Evolutionary conservation across 2,797 vertebrate species (phyloP).

Genomic region (Rhinichthys osculus): DNA sequence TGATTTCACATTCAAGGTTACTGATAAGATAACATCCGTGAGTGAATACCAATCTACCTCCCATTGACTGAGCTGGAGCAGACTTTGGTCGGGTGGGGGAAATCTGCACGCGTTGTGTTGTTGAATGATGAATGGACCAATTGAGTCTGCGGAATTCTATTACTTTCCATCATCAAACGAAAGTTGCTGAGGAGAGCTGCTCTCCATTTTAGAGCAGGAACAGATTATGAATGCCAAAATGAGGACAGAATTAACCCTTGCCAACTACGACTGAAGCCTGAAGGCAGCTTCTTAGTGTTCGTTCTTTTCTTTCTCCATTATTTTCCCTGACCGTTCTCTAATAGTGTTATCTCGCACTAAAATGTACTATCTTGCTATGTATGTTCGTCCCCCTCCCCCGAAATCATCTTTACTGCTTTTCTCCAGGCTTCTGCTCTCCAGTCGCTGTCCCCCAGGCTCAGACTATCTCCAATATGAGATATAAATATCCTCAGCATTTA

Average conservation of each 20-base stretch:
- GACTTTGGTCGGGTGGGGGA: constrained; percentile 23
- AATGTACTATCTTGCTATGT: constrained; percentile 3
- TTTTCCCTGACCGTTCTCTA: constrained; percentile 11
- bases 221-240: constrained; percentile 44
- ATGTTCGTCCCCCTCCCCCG: not conserved
- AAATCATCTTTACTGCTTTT: not conserved
- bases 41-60: constrained; percentile 51
- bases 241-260: constrained; percentile 35
- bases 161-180: constrained; percentile 44
- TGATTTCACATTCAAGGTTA: constrained; percentile 59
- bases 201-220: constrained; percentile 42
- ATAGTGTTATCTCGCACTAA: constrained; percentile 23
- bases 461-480: constrained; percentile 50
- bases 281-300: constrained; percentile 22
- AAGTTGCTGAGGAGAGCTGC: constrained; percentile 34
- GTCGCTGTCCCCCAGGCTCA: constrained; percentile 25
- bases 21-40: constrained; percentile 55
- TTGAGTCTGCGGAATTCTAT: constrained; percentile 31
- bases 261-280: constrained; percentile 1
- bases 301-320: constrained; percentile 14
- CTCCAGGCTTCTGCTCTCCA: constrained; percentile 25
- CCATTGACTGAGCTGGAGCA: constrained; percentile 35
- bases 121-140: constrained; percentile 42
- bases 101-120: constrained; percentile 18
- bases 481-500: constrained; percentile 55